Base-by-base conservation (phyloP, 2,888 invertebrate species). In the Athalia cordata region DNA sequence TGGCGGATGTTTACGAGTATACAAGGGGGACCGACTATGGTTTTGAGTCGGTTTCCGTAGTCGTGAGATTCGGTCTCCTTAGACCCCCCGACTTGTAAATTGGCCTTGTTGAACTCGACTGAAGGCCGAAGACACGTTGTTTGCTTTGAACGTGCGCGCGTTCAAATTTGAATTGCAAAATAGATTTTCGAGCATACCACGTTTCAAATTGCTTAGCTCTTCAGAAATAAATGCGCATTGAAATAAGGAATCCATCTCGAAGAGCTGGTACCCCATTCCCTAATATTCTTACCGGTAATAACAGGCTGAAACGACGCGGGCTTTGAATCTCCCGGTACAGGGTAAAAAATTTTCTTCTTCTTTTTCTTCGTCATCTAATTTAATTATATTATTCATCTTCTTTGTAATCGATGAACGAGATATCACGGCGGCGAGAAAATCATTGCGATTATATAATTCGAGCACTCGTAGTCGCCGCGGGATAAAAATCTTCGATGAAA, bases 151-250 rank as follows among this genome's bases (percentile, higher is more conserved):
- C 29, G 29, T 29, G 29, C 29, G 29, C 29, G 55, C 15, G 68
- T 11, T 29, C 9, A 43, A 68, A 68, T 68, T 68, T 68, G 55
- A 68, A 68, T 68, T 68, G 68, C 68, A 52, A 68, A 68, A 52
- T 29, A 9, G 47, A 50, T 11, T 11, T n/a, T 8, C 13, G 49
- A 66, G 47, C 15, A 49, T 66, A 49, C 47, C 66, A 66, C 49
- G 66, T 66, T 49, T 49, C 66, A 13, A 15, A 66, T 66, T 29
- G 29, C 66, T 11, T 66, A 3, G 3, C 66, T 65, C 65, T 47
- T 65, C 65, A 47, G 66, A 66, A 66, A 66, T 66, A 49, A 66
- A 49, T 66, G 66, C 66, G 66, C 66, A 66, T 66, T 66, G 66
- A 66, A 66, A 66, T 66, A 49, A 49, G 66, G 49, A 15, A 66